These are phyloP conservation scores for Elmis aenea DNA, from an alignment of 2,888 invertebrate species.

Conservation along the genomic window DNA sequence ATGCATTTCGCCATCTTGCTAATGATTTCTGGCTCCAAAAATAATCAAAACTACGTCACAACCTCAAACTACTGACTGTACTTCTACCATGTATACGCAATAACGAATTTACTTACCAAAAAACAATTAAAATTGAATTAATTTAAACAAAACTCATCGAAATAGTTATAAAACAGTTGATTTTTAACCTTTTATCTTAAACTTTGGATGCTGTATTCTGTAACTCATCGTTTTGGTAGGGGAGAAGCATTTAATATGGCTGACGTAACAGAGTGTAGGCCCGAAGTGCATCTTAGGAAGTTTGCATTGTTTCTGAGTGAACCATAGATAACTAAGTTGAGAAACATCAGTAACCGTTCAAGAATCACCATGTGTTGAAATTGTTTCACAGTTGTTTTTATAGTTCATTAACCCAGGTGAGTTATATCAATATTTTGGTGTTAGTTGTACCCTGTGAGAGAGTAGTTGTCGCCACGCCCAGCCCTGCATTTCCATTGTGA, in stretches of 20 bases:
- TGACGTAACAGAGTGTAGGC: conserved; percentile 28
- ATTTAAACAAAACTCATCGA: conserved; percentile 13
- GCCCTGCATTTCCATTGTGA: conserved; percentile 34
- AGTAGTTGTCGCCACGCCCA: conserved; percentile 39
- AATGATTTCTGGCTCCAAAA: background rate
- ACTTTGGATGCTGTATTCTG: conserved; percentile 18
- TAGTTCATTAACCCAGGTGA: too few species aligned
- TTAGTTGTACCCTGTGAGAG: conserved; percentile 21
- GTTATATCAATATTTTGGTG: too few species aligned
- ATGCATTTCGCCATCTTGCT: background rate
- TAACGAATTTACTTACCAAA: conserved; percentile 13
- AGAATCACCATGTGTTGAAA: too few species aligned
- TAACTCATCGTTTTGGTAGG: conserved; percentile 27
- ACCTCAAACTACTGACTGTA: background rate
- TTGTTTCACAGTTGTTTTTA: too few species aligned
- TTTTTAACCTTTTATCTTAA: conserved; percentile 12
- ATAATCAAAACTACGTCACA: background rate
- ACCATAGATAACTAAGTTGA: too few species aligned
- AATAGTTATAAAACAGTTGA: conserved; percentile 4
- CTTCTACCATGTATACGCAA: background rate
- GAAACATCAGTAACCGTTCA: too few species aligned
- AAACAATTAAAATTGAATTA: conserved; percentile 10
- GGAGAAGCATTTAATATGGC: conserved; percentile 39
- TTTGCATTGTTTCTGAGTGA: conserved; percentile 5
- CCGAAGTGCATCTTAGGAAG: conserved; percentile 20